These are phyloP conservation scores for Drosophila oshimai DNA, from an alignment of 1,140 invertebrate genomes.

Conservation along the genomic window DNA sequence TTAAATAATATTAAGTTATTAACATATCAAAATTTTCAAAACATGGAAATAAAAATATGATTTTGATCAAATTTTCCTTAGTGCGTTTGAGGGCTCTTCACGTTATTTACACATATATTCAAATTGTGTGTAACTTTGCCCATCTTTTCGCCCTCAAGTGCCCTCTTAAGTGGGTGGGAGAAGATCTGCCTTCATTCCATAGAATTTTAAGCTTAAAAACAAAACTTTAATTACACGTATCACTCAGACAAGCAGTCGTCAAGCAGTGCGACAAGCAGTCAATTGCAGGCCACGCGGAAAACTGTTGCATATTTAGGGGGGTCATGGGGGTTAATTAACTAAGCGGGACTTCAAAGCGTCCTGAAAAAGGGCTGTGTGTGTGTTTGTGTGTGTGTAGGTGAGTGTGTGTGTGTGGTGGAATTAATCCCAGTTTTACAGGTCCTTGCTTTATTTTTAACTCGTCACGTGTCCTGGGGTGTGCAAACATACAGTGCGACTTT, in stretches of 20 bases:
- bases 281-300: background rate
- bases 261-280: constrained; percentile 10
- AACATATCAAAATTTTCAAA: no score
- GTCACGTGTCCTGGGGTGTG: constrained; percentile 16
- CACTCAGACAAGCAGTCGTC: constrained; percentile 1
- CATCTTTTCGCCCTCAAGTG: background rate
- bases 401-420: background rate
- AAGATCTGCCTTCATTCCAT: background rate
- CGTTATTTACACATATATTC: constrained; percentile 38
- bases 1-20: no score
- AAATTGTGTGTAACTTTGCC: constrained; percentile 25
- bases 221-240: constrained; percentile 10
- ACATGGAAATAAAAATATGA: no score
- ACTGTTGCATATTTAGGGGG: constrained; percentile 30
- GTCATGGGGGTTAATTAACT: constrained; percentile 16
- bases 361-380: background rate
- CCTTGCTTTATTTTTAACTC: constrained; percentile 19
- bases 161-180: background rate
- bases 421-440: constrained; percentile 8
- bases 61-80: background rate
- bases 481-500: background rate
- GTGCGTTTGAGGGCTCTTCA: background rate
- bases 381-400: background rate
- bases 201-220: background rate
- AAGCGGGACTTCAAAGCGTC: constrained; percentile 22